A percentile compares a stretch with the other conserved stretches of the same genome.
Evolutionary conservation across 2,888 invertebrate species (phyloP).

Genomic region (Hyppa rectilinea): DNA sequence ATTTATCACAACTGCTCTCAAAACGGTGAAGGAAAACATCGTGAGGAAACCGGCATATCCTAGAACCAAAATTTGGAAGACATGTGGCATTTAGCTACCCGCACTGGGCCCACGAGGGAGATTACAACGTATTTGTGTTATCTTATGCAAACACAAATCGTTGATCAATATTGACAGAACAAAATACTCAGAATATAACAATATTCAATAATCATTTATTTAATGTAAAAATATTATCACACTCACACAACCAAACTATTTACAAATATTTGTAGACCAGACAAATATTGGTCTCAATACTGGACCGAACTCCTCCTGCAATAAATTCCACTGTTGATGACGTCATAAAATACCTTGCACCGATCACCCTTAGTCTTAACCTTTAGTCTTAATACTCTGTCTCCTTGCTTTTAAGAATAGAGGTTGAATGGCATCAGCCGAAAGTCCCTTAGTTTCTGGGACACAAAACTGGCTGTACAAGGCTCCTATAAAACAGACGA

Average conservation of each 20-base stretch:
- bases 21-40: too few species aligned
- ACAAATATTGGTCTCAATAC: conserved; percentile 23
- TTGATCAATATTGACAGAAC: background rate
- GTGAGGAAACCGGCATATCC: too few species aligned
- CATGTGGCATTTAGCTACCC: too few species aligned
- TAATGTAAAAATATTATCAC: conserved; percentile 7
- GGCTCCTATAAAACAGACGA: conserved; percentile 76
- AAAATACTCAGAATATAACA: conserved; percentile 11
- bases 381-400: conserved; percentile 37
- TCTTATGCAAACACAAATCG: too few species aligned
- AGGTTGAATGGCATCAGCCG: conserved; percentile 78
- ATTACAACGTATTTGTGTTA: too few species aligned
- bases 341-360: conserved; percentile 1
- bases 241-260: conserved; percentile 15
- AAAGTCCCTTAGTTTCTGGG: conserved; percentile 85
- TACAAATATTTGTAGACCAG: conserved; percentile 10
- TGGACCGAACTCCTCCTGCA: background rate
- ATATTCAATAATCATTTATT: conserved; percentile 27
- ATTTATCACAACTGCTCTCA: too few species aligned
- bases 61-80: too few species aligned
- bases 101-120: too few species aligned
- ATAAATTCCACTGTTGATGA: background rate
- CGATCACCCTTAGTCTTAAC: conserved; percentile 5
- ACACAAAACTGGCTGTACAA: conserved; percentile 77
- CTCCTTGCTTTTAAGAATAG: conserved; percentile 70